Evolutionary conservation across 2,797 vertebrate genomes (phyloP).

Genomic region (Aviceda cuculoides): DNA sequence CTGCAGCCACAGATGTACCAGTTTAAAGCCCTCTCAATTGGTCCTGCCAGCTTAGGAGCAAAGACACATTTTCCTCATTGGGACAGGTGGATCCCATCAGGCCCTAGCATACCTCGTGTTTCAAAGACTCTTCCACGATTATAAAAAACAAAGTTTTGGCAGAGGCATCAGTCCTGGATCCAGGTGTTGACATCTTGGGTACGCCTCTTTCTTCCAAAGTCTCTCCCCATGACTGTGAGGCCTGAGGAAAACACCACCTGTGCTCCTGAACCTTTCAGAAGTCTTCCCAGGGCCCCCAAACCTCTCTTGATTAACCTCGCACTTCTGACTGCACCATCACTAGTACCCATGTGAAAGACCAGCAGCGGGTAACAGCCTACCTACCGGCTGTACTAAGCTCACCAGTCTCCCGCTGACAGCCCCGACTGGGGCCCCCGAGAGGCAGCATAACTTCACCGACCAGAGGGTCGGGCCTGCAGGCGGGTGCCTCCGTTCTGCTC

Average conservation of each 20-base stretch:
- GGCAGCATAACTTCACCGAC: not conserved
- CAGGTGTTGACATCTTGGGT: not conserved
- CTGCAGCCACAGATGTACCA: not conserved
- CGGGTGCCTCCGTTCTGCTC: not conserved
- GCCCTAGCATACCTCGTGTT: not conserved
- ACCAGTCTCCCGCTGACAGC: not conserved
- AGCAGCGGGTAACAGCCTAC: not conserved
- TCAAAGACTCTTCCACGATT: not conserved
- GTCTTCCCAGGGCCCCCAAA: not conserved
- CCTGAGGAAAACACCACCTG: not conserved
- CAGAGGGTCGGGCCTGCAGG: not conserved
- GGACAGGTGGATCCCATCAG: not conserved
- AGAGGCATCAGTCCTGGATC: not conserved
- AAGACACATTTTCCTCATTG: not conserved
- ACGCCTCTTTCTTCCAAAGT: not conserved
- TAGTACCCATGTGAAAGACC: not conserved
- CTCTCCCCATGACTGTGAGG: not conserved
- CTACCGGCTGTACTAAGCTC: not conserved
- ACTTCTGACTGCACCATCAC: not conserved
- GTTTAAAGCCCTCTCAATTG: not conserved
- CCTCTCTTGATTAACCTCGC: not conserved
- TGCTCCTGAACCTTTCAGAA: not conserved
- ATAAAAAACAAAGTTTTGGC: not conserved
- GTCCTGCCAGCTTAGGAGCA: not conserved
- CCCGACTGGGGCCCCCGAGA: not conserved